Evolutionary conservation across 2,888 invertebrate species (phyloP).

Genomic region (Lamellibrachia columna): DNA sequence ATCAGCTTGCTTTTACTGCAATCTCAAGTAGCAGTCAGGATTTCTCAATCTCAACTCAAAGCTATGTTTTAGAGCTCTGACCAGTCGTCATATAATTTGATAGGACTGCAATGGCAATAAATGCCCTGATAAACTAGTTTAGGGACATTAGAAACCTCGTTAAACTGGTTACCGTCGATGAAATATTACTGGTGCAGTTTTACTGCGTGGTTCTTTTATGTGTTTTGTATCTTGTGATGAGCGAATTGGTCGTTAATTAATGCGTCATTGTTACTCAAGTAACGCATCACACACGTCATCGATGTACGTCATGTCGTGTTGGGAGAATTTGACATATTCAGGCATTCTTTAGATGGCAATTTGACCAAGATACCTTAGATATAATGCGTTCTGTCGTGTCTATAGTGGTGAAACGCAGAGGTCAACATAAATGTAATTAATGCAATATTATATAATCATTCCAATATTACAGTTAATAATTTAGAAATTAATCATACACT

Average conservation of each 20-base stretch:
- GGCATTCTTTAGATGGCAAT: not conserved
- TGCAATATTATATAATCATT: not conserved
- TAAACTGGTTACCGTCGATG: not conserved
- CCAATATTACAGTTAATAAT: not conserved
- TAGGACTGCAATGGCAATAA: not conserved
- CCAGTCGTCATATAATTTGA: not conserved
- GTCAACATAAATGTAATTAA: not conserved
- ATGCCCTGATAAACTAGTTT: not conserved
- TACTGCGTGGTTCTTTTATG: not conserved
- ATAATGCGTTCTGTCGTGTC: not conserved
- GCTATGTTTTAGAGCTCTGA: not conserved
- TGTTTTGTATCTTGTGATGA: not conserved
- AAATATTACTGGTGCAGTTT: not conserved
- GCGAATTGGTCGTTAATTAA: not conserved
- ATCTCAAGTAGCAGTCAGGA: not conserved
- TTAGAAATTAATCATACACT: too few relatives aligned
- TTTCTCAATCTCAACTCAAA: not conserved
- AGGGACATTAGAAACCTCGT: not conserved
- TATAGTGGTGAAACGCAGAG: not conserved
- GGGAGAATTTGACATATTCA: not conserved
- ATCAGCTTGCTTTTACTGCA: not conserved
- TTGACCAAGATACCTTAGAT: not conserved
- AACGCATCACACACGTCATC: not conserved
- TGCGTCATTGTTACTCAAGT: not conserved
- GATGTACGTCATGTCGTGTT: not conserved